These are phyloP conservation scores for Clarias macrocephalus DNA, from an alignment of 2,113 vertebrate genomes.

Conservation along the genomic window DNA sequence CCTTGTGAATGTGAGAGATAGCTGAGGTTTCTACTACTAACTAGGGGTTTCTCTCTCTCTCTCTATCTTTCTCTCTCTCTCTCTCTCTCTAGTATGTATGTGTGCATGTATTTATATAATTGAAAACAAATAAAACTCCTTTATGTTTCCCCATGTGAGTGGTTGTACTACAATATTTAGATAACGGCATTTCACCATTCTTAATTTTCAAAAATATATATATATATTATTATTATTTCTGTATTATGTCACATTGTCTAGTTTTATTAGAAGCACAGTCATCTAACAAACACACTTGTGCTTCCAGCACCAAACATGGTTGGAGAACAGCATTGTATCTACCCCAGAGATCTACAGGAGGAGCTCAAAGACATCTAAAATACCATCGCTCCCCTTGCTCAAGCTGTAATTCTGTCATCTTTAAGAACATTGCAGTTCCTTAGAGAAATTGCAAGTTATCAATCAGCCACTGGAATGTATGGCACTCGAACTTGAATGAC, in stretches of 20 bases:
- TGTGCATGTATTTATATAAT: neutral
- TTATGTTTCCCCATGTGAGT: neutral
- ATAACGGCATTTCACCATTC: neutral
- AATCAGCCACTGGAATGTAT: neutral
- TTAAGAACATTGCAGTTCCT: slow-evolving; percentile 23
- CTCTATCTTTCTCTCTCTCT: neutral
- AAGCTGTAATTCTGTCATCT: slow-evolving; percentile 34
- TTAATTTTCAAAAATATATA: too few relatives aligned
- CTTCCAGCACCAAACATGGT: slow-evolving; percentile 38
- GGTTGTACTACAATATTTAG: neutral
- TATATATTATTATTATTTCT: neutral
- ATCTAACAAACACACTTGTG: slow-evolving; percentile 6
- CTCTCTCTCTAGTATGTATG: neutral
- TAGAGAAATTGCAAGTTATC: slow-evolving; percentile 37
- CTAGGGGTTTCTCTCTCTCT: neutral
- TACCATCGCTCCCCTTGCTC: neutral
- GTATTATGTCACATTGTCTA: neutral
- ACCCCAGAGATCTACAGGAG: slow-evolving; percentile 10
- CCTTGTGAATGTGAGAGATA: slow-evolving; percentile 2
- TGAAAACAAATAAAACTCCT: neutral
- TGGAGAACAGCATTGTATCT: neutral
- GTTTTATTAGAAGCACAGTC: slow-evolving; percentile 7
- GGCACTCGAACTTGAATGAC: slow-evolving; percentile 12
- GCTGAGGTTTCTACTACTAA: neutral
- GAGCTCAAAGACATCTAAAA: neutral